Conservation (phyloP, 2,113 vertebrate genomes). For the Lamprotornis superbus region DNA sequence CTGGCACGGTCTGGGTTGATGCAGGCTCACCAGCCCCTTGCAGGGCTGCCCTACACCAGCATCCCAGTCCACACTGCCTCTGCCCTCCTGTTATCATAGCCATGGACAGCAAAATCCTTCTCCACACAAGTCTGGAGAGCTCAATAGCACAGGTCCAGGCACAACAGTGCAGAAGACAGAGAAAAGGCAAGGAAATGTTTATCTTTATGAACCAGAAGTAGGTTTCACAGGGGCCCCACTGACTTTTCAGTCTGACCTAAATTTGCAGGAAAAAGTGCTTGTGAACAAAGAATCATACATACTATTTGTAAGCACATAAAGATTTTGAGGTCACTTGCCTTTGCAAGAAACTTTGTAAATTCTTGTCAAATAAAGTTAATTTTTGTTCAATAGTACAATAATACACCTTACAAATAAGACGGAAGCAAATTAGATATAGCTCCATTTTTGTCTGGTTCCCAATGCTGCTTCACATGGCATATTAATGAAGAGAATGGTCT, state of each 20-base stretch:
- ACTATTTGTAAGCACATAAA: neutral
- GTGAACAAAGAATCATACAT: neutral
- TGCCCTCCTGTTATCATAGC: neutral
- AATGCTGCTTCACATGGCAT: neutral
- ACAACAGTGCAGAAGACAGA: neutral
- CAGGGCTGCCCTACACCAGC: accelerated
- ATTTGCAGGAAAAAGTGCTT: neutral
- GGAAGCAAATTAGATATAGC: neutral
- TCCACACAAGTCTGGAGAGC: neutral
- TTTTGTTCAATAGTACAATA: neutral
- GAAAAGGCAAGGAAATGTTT: neutral
- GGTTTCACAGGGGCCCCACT: neutral
- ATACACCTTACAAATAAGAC: neutral
- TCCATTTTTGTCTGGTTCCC: neutral
- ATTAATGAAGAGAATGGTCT: neutral
- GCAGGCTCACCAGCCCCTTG: accelerated
- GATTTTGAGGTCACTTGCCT: neutral
- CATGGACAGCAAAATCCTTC: neutral
- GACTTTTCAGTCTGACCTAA: neutral
- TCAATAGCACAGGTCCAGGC: neutral
- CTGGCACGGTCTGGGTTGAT: accelerated
- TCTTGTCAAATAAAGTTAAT: neutral
- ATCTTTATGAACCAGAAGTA: neutral
- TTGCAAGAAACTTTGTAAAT: neutral
- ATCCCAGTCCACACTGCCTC: accelerated